Evolutionary conservation across 1,140 invertebrate genomes (phyloP).

Genomic region (Archivesica marissinica): DNA sequence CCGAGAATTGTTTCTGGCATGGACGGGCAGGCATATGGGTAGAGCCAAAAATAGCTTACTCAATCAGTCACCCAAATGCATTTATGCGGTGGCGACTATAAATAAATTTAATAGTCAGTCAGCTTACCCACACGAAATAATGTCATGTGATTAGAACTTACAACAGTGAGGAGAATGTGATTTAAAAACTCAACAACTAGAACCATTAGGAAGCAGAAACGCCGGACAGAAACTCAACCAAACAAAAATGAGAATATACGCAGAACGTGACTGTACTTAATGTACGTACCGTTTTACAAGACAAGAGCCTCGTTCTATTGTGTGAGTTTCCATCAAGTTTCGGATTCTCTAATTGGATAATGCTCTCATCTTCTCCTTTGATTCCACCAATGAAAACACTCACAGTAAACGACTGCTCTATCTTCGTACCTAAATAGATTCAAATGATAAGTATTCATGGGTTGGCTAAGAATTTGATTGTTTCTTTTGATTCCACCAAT

Average conservation of each 20-base stretch:
- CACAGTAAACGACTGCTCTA: constrained; percentile 94
- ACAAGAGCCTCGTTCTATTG: constrained; percentile 92
- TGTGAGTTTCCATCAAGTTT: constrained; percentile 88
- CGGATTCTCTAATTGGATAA: constrained; percentile 84
- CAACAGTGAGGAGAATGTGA: too few species aligned
- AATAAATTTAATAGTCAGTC: too few species aligned
- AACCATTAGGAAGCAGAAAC: too few species aligned
- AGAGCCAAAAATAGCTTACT: too few species aligned
- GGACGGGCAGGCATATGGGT: too few species aligned
- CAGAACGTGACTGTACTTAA: neutral
- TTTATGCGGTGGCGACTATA: too few species aligned
- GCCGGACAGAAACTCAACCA: too few species aligned
- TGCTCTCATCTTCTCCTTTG: constrained; percentile 83
- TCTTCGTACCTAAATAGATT: constrained; percentile 88
- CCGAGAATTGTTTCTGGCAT: too few species aligned
- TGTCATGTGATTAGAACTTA: too few species aligned
- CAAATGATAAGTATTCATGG: constrained; percentile 23
- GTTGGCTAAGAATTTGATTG: constrained; percentile 66
- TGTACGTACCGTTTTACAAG: constrained; percentile 87
- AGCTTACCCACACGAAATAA: too few species aligned
- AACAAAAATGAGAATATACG: neutral
- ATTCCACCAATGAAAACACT: constrained; percentile 92
- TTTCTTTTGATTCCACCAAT: constrained; percentile 90
- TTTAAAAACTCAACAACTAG: too few species aligned
- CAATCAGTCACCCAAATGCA: too few species aligned